Base-by-base conservation (phyloP, 2,113 vertebrate species). In the Cryptomyrus ogoouensis region DNA sequence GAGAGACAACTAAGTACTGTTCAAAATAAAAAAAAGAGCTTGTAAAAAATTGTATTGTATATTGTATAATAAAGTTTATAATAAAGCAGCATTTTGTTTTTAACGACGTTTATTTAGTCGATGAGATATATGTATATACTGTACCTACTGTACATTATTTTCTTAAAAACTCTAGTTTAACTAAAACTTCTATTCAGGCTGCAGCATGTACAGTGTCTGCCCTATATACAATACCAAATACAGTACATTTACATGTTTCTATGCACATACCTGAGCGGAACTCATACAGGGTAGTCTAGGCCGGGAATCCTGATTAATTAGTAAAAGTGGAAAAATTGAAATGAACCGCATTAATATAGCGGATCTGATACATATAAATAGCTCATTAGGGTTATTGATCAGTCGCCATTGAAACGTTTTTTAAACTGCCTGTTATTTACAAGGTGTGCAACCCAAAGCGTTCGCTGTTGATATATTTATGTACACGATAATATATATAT, bases 181-280 rank as follows among this genome's bases (percentile, higher is more conserved):
- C 94, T 94, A 94, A 93, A 95, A 93, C 91, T 93, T 93, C 49
- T 39, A 93, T 94, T 92, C 92, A 93, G 93, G 93, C 93, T 93
- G 93, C 92, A 93, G 93, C 91, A 94, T 93, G 92, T 94, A 94
- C 92, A 91, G 47, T 90, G 86, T 90, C 93, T 90, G 92, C 91
- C 92, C 91, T 93, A 93, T 94, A 93, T 95, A 94, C 94, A 95
- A 89, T 91, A 94, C 92, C 92, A 94, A 93, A 95, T 93, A 93
- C 93, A 94, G 90, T 92, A 96, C 94, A 95, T 95, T 95, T 94
- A 95, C 95, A 96, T 94, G 92, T 92, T 95, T 95, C 94, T 96
- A 95, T 96, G 94, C 94, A 96, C 95, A 95, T 96, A 96, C 96
- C 96, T 96, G 96, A 96, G 96, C 95, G 94, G 92, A 95, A 95